Conservation (phyloP, 2,888 invertebrate species). For the Drosophila birchii region DNA sequence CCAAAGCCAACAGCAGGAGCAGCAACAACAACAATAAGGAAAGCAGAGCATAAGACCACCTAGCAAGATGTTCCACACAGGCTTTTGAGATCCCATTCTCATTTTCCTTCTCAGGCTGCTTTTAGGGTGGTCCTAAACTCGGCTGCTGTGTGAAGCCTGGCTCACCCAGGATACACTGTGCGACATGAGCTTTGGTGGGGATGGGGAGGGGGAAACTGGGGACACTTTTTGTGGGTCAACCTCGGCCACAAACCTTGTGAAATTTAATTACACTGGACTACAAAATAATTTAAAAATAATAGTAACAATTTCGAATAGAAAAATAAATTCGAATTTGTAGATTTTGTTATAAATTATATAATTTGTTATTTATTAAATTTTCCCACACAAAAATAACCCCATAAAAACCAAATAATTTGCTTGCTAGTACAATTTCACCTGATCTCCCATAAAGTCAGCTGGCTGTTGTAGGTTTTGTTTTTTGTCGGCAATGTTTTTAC, state of each 20-base stretch:
- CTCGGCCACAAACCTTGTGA: conserved; percentile 1
- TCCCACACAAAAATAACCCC: neutral
- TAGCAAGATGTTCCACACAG: conserved; percentile 46
- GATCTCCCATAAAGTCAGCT: conserved; percentile 54
- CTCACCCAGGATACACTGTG: conserved; percentile 54
- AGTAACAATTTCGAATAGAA: neutral
- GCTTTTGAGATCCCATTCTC: conserved; percentile 25
- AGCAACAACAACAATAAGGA: conserved; percentile 49
- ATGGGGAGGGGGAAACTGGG: conserved; percentile 4
- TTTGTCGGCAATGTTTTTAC: conserved; percentile 62
- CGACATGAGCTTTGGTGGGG: conserved; percentile 45
- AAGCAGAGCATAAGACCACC: conserved; percentile 62
- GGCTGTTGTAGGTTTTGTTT: conserved; percentile 38
- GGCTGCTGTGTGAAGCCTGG: conserved; percentile 59
- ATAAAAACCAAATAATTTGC: neutral
- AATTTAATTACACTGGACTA: conserved; percentile 6
- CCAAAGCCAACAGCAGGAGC: conserved; percentile 33
- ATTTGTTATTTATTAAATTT: no score
- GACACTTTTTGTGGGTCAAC: conserved; percentile 21
- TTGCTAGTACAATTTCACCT: conserved; percentile 70
- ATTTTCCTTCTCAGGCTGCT: conserved; percentile 56
- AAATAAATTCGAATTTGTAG: neutral
- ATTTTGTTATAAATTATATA: no score
- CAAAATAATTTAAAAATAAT: neutral
- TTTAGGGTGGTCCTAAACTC: conserved; percentile 74